Conservation (phyloP, 2,888 invertebrate genomes). For the Nemotelus pantherinus region DNA sequence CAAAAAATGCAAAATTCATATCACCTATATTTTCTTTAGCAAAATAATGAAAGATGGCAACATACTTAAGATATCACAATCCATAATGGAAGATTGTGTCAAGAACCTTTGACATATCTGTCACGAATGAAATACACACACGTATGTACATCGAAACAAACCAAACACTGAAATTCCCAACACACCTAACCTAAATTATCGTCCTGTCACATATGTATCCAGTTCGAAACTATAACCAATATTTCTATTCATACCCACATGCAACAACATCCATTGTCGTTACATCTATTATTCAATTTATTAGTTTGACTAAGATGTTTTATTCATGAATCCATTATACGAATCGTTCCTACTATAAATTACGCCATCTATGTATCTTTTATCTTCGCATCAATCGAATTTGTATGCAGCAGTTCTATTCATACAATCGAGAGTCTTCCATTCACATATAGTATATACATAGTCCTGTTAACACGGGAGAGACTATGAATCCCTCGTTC, state of each 20-base stretch:
- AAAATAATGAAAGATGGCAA: too few relatives aligned
- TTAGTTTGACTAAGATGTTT: conserved; percentile 45
- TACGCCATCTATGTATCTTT: conserved; percentile 18
- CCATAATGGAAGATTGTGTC: too few relatives aligned
- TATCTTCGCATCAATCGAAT: background rate
- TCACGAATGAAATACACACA: too few relatives aligned
- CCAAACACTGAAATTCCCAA: too few relatives aligned
- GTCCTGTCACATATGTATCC: background rate
- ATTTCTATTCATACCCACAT: background rate
- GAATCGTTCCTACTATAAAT: conserved; percentile 37
- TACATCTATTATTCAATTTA: conserved; percentile 47
- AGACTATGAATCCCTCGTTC: background rate
- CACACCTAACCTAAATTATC: too few relatives aligned
- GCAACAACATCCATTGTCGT: background rate
- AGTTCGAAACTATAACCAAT: background rate
- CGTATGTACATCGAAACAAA: too few relatives aligned
- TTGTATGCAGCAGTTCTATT: background rate
- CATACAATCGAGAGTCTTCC: background rate
- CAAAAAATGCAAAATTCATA: too few relatives aligned
- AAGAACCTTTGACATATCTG: too few relatives aligned
- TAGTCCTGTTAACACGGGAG: background rate
- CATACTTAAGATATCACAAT: too few relatives aligned
- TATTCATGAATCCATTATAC: conserved; percentile 47
- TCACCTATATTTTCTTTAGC: too few relatives aligned
- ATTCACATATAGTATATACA: background rate